A percentile compares a stretch with the other conserved stretches of the same genome.
phyloP scores from a whole-genome alignment of 2,113 vertebrate species.

The Ophiodon elongatus region DNA sequence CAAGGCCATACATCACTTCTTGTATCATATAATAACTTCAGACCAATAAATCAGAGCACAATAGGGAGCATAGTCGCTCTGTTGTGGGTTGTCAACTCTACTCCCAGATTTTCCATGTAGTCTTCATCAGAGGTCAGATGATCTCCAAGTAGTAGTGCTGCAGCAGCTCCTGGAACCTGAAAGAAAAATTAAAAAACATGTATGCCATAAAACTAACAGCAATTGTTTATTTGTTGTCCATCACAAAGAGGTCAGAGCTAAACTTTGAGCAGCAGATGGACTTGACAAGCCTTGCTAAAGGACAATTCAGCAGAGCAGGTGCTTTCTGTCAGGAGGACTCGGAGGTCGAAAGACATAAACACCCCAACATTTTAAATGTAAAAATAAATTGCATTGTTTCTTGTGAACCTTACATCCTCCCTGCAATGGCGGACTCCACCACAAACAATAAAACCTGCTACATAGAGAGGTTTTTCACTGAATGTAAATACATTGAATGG shows the following conservation, averaged over 20 bases:
- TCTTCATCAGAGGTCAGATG: constrained; percentile 46
- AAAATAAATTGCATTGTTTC: neutral
- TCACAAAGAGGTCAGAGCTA: too few species aligned
- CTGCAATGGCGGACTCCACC: too few species aligned
- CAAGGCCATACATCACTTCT: constrained; percentile 21
- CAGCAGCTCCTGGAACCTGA: constrained; percentile 62
- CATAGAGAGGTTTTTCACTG: neutral
- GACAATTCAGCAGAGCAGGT: too few species aligned
- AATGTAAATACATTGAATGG: neutral
- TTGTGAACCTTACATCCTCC: neutral
- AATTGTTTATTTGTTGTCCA: neutral
- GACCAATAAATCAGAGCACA: constrained; percentile 36
- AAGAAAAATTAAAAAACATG: neutral
- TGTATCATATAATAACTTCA: constrained; percentile 9
- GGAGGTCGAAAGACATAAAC: neutral
- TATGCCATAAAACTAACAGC: neutral
- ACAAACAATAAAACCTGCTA: neutral
- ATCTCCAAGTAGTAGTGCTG: constrained; percentile 1
- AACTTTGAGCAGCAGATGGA: too few species aligned
- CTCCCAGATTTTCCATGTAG: constrained; percentile 27
- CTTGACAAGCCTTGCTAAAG: too few species aligned
- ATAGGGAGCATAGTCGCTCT: constrained; percentile 23
- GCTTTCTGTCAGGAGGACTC: neutral
- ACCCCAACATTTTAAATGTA: neutral
- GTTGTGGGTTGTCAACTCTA: neutral